Base-by-base conservation (phyloP, 1,140 invertebrate genomes). In the Caenorhabditis latens region DNA sequence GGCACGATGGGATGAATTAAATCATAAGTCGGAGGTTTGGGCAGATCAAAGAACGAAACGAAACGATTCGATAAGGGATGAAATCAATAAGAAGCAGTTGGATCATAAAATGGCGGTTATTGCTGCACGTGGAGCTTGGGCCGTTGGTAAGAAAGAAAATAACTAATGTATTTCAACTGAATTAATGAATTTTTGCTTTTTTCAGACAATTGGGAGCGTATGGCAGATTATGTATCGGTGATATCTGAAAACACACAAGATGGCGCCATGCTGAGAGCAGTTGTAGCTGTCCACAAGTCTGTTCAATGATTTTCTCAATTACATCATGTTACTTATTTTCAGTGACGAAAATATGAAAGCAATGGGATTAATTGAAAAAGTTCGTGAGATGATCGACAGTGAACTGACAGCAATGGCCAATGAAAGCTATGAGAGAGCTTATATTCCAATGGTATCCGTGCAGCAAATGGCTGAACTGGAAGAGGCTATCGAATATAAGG, bases 401-500 rank as follows among this genome's bases (percentile, higher is more conserved):
- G 98, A 99, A 92, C 93, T 99, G 71, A 98, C 98, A 0, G 97
- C 98, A 1, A 97, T 99, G 95, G 97, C 97, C 2, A 96, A 96
- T 0, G 98, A 99, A 93, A 99, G 97, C 89, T 99, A 99, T 91
- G 97, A 98, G 91, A 94, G 98, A 90, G 98, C 98, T 16, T 93
- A 93, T 50, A 89, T 91, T 11, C 91, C 97, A 1, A 97, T 99
- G 96, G 97, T 99, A 0, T 96, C 96, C 90, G 97, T 98, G 0
- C 98, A 99, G 92, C 96, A 99, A 94, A 93, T 99, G 50, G 96
- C 97, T 0, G 98, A 99, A 93, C 92, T 99, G 61, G 98, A 99
- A 92, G 98, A 99, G 94, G 97, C 98, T 0, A 97, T 99, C 86
- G 97, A 98, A 90, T 99, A 97, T 92, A 96, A 98, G 92, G 93